These are phyloP conservation scores for Phenganax stokvisi DNA, from an alignment of 92 coral and sea anemone genomes.

Conservation along the genomic window DNA sequence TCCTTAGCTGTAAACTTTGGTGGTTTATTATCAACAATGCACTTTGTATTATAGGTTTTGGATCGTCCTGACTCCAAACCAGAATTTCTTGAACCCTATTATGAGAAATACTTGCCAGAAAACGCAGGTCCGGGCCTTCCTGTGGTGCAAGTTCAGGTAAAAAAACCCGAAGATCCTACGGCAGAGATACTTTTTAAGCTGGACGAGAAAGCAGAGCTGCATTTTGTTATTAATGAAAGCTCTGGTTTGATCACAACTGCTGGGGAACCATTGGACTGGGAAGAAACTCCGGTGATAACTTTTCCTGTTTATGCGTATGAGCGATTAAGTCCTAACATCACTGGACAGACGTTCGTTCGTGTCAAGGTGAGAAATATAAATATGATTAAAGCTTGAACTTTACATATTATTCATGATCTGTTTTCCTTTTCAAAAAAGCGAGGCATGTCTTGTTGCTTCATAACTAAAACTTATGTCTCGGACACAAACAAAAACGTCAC, in stretches of 20 bases:
- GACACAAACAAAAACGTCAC: too few relatives aligned
- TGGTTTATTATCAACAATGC: not conserved
- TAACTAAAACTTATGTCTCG: too few relatives aligned
- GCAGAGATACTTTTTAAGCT: constrained; percentile 27
- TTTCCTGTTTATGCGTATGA: constrained; percentile 30
- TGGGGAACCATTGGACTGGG: constrained; percentile 52
- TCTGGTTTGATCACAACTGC: constrained; percentile 60
- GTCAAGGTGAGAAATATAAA: not conserved
- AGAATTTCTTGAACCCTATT: constrained; percentile 22
- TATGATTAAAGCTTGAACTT: not conserved
- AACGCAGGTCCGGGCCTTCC: constrained; percentile 28
- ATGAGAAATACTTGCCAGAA: constrained; percentile 37
- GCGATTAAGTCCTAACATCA: not conserved
- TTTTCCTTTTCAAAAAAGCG: too few relatives aligned
- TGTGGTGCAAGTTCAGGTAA: constrained; percentile 24
- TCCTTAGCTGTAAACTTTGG: not conserved
- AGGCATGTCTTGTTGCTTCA: too few relatives aligned
- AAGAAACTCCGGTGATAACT: constrained; percentile 42
- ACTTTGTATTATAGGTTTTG: not conserved
- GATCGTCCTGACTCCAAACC: constrained; percentile 31
- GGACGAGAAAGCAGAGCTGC: constrained; percentile 52
- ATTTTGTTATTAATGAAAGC: constrained; percentile 54
- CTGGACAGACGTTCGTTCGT: constrained; percentile 38
- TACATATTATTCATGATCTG: too few relatives aligned
- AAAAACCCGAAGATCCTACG: not conserved